Evolutionary conservation across 1,140 invertebrate species (phyloP).

Genomic region (Hyposmocoma kahamanoa): DNA sequence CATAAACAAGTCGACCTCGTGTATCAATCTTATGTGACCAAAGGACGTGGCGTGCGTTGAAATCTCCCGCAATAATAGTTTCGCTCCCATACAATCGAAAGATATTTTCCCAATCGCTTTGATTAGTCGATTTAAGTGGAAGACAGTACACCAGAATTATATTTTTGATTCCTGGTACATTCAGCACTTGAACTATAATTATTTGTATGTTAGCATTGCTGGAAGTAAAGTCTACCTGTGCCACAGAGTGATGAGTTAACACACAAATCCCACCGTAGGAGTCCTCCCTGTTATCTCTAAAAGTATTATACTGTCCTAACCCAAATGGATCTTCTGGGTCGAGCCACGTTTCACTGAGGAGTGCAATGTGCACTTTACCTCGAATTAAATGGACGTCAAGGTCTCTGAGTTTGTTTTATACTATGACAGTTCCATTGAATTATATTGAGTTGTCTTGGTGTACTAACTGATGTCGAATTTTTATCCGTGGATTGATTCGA

Average conservation of each 20-base stretch:
- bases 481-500: too few species aligned
- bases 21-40: background rate
- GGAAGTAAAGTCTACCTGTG: background rate
- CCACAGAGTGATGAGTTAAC: background rate
- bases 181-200: background rate
- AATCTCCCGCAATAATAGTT: background rate
- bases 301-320: background rate
- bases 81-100: background rate
- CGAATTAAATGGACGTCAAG: background rate
- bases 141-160: background rate
- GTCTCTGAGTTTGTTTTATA: background rate
- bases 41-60: background rate
- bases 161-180: background rate
- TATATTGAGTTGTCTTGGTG: too few species aligned
- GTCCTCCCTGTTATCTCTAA: background rate
- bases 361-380: background rate
- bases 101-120: background rate
- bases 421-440: background rate
- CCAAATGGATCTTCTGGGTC: background rate
- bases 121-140: background rate
- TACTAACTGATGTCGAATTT: too few species aligned
- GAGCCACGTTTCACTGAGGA: background rate
- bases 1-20: background rate
- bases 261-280: background rate
- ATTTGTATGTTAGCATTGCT: background rate